These are phyloP conservation scores for Eristalis pertinax DNA, from an alignment of 2,888 invertebrate species.

Conservation along the genomic window DNA sequence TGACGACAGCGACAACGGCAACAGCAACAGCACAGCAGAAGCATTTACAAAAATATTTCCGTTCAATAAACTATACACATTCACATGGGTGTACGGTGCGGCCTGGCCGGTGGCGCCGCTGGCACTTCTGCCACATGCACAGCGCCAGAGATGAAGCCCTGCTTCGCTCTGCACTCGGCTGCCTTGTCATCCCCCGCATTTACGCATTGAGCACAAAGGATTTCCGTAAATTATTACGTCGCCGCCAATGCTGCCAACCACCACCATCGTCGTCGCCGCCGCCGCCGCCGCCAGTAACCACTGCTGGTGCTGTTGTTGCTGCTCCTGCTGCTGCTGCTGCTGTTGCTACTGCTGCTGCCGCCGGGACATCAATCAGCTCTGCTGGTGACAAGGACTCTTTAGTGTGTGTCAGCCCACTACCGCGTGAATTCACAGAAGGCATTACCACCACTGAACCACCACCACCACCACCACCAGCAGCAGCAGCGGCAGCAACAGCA, in stretches of 20 bases:
- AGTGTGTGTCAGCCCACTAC: constrained; percentile 43
- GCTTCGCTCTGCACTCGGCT: background rate
- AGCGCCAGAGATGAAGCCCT: background rate
- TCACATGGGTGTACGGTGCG: background rate
- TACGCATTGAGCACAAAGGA: constrained; percentile 64
- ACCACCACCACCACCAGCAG: background rate
- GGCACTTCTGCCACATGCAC: background rate
- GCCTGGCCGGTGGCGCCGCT: background rate
- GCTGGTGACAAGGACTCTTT: constrained; percentile 68
- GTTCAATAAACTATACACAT: constrained; percentile 11
- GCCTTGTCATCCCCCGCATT: background rate
- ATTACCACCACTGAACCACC: background rate
- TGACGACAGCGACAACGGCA: background rate
- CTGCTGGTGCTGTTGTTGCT: background rate
- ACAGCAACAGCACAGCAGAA: constrained; percentile 24
- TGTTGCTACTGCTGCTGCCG: constrained; percentile 38
- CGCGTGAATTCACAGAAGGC: constrained; percentile 45
- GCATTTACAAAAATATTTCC: constrained; percentile 26
- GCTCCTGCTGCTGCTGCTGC: constrained; percentile 2
- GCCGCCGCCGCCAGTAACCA: constrained; percentile 21
- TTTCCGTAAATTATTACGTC: constrained; percentile 69
- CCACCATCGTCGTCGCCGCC: constrained; percentile 28
- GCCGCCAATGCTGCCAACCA: constrained; percentile 37
- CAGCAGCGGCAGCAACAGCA: background rate
- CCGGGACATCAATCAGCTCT: constrained; percentile 69